Evolutionary conservation across 1,140 invertebrate genomes (phyloP).

Genomic region (Ptiloglossa arizonensis): DNA sequence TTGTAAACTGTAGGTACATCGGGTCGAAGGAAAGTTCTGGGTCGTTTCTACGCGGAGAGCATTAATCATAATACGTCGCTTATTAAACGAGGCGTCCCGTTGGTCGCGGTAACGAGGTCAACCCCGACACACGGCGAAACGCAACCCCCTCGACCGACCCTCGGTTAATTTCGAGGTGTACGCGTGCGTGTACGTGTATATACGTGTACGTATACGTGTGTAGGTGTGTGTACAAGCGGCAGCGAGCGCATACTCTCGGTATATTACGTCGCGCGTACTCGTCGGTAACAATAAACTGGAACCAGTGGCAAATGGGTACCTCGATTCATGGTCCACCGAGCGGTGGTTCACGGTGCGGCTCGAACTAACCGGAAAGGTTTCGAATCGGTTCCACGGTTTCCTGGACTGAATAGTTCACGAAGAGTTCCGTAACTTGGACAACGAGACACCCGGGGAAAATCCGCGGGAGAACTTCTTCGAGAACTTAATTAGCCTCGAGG

Average conservation of each 20-base stretch:
- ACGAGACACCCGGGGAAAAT: no score
- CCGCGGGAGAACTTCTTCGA: no score
- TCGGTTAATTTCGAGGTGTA: conserved; percentile 41
- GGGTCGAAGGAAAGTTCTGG: conserved; percentile 1
- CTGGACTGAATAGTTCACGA: no score
- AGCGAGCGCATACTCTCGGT: not conserved
- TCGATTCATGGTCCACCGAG: not conserved
- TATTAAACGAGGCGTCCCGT: conserved; percentile 46
- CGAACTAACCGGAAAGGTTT: no score
- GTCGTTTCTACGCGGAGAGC: conserved; percentile 26
- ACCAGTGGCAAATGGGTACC: not conserved
- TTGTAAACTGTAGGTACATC: not conserved
- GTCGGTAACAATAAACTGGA: conserved; percentile 29
- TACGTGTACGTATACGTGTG: not conserved
- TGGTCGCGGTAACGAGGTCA: conserved; percentile 43
- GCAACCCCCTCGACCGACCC: conserved; percentile 18
- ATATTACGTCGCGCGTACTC: conserved; percentile 23
- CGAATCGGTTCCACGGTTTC: no score
- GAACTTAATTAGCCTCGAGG: no score
- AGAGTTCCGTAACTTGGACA: no score
- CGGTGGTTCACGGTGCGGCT: no score
- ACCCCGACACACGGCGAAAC: conserved; percentile 16
- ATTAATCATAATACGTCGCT: conserved; percentile 54
- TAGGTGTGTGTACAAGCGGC: no score
- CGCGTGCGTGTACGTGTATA: not conserved